A percentile compares a stretch with the other conserved stretches of the same genome.
Conservation (phyloP, 2,113 vertebrate genomes). For the Hoplias malabaricus region DNA sequence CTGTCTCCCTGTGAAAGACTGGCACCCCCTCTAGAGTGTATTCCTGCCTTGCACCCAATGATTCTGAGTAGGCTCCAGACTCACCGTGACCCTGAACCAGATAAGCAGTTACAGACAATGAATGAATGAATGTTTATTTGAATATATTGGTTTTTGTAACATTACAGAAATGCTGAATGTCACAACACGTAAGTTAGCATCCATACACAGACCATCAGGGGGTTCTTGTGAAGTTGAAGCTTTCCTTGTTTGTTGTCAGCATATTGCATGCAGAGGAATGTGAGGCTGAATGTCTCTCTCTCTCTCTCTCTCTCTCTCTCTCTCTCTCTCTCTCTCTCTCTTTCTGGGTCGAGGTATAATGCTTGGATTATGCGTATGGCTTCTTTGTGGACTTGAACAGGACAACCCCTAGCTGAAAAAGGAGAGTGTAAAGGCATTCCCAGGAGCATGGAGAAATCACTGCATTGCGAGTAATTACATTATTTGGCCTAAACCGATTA, state of each 20-base stretch:
- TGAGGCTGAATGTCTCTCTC: background rate
- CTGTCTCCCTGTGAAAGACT: too few species aligned
- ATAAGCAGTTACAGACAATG: too few species aligned
- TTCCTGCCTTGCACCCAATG: too few species aligned
- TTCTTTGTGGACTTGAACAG: slow-evolving; percentile 36
- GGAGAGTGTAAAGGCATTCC: slow-evolving; percentile 20
- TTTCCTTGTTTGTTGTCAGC: background rate
- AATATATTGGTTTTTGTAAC: background rate
- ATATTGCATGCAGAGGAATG: slow-evolving; percentile 28
- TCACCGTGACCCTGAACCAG: too few species aligned
- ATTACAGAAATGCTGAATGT: background rate
- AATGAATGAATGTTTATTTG: too few species aligned
- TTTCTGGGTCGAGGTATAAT: slow-evolving; percentile 58
- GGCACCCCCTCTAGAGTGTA: too few species aligned
- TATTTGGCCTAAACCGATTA: slow-evolving; percentile 60
- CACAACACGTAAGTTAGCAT: too few species aligned
- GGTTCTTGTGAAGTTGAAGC: background rate
- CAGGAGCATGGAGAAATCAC: slow-evolving; percentile 4
- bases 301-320: background rate
- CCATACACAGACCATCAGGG: too few species aligned
- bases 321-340: background rate
- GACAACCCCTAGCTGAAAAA: background rate
- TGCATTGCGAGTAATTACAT: slow-evolving; percentile 54
- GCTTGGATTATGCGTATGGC: slow-evolving; percentile 58
- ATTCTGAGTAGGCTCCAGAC: too few species aligned